Evolutionary conservation across 2,113 vertebrate genomes (phyloP).

Genomic region (Pavo muticus): DNA sequence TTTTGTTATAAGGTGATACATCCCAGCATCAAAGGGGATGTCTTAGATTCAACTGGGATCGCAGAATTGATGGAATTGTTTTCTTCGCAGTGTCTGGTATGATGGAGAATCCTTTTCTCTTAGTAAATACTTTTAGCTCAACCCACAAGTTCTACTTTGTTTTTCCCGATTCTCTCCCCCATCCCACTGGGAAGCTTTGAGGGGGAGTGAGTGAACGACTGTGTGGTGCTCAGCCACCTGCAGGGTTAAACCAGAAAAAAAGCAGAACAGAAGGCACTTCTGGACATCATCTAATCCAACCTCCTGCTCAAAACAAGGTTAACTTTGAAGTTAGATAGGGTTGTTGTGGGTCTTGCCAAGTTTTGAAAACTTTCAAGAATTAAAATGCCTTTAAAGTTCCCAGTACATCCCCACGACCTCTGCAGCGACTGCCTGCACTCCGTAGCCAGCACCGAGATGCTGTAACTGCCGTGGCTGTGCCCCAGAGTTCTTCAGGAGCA

Average conservation of each 20-base stretch:
- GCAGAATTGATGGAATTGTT: no score
- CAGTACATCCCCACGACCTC: neutral
- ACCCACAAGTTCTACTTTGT: no score
- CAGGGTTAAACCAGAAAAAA: no score
- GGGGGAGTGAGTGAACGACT: no score
- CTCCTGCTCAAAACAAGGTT: neutral
- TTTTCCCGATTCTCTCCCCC: no score
- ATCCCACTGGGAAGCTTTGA: no score
- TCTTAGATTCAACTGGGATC: no score
- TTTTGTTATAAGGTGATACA: neutral
- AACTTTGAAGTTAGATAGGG: neutral
- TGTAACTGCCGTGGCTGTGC: neutral
- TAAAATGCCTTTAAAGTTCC: neutral
- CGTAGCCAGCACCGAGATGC: rapidly evolving
- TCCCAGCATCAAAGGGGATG: neutral
- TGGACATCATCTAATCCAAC: neutral
- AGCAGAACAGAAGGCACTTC: neutral
- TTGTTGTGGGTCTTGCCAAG: neutral
- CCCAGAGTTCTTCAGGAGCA: neutral
- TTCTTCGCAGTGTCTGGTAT: no score
- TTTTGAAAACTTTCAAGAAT: neutral
- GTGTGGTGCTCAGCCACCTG: no score
- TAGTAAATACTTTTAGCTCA: no score
- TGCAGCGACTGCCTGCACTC: neutral
- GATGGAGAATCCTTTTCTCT: no score